Percentiles rank a stretch among this genome's conserved stretches.
These are phyloP conservation scores for Drosophila sechellia DNA, from an alignment of 1,140 invertebrate genomes.

Conservation along the genomic window DNA sequence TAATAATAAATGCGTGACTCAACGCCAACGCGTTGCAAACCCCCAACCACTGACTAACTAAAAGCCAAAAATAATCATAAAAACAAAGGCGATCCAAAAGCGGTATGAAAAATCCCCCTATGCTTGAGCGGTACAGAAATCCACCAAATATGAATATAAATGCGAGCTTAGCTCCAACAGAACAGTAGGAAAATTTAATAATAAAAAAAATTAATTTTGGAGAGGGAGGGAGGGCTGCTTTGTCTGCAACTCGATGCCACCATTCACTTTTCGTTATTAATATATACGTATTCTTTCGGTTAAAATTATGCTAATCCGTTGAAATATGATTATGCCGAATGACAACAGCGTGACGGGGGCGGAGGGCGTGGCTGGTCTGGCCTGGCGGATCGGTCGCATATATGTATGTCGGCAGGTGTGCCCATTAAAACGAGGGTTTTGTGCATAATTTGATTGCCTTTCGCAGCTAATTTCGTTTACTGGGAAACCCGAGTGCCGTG, in stretches of 20 bases:
- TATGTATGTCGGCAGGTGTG: slow-evolving; percentile 62
- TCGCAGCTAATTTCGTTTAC: slow-evolving; percentile 68
- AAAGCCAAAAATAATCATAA: slow-evolving; percentile 32
- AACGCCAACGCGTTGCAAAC: slow-evolving; percentile 56
- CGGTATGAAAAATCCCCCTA: slow-evolving; percentile 39
- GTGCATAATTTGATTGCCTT: slow-evolving; percentile 80
- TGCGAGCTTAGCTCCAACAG: slow-evolving; percentile 44
- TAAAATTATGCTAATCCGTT: slow-evolving; percentile 83
- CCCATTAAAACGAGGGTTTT: slow-evolving; percentile 32
- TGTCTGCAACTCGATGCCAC: slow-evolving; percentile 52
- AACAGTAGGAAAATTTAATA: slow-evolving; percentile 77
- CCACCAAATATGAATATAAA: slow-evolving; percentile 80
- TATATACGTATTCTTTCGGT: slow-evolving; percentile 49
- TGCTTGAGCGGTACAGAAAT: slow-evolving; percentile 34
- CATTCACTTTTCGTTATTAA: slow-evolving; percentile 83
- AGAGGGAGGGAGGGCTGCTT: slow-evolving; percentile 7
- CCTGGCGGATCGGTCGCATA: slow-evolving; percentile 13
- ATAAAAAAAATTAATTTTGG: slow-evolving; percentile 20
- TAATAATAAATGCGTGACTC: slow-evolving; percentile 64
- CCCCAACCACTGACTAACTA: slow-evolving; percentile 21
- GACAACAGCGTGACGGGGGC: slow-evolving; percentile 66
- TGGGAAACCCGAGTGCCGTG: slow-evolving; percentile 5
- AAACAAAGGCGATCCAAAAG: slow-evolving; percentile 30
- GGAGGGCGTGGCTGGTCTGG: slow-evolving; percentile 22
- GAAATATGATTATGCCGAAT: slow-evolving; percentile 83